Conservation (phyloP, 2,797 vertebrate species). For the Microctenopoma steveboyesi region DNA sequence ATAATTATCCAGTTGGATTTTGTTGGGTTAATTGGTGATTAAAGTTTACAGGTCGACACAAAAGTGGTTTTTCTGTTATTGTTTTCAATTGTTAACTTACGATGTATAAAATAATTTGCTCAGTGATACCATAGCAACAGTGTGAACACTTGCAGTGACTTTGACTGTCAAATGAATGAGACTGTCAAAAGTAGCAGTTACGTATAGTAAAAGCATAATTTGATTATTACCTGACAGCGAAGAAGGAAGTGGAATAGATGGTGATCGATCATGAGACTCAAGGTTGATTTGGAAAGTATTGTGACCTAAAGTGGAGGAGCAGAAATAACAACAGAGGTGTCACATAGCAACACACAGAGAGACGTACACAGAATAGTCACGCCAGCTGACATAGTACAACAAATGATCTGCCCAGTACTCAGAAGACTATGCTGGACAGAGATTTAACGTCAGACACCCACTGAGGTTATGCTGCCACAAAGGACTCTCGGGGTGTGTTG, state of each 20-base stretch:
- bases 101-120: not conserved
- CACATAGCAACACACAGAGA: slow-evolving; percentile 48
- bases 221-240: slow-evolving; percentile 61
- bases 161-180: not conserved
- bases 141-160: not conserved
- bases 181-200: not conserved
- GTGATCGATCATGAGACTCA: slow-evolving; percentile 29
- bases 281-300: slow-evolving; percentile 41
- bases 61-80: not conserved
- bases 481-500: slow-evolving; percentile 36
- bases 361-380: not conserved
- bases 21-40: not conserved
- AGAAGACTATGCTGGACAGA: no score
- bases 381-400: not conserved
- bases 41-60: not conserved
- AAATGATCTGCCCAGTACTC: not conserved
- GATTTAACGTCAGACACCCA: slow-evolving; percentile 43
- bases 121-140: not conserved
- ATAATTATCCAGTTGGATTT: slow-evolving; percentile 34
- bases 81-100: no score
- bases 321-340: slow-evolving; percentile 39
- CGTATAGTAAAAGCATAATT: not conserved
- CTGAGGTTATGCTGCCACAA: slow-evolving; percentile 57
- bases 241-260: slow-evolving; percentile 29
- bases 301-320: slow-evolving; percentile 51